Percentiles rank a stretch among this genome's conserved stretches.
phyloP scores from a whole-genome alignment of 2,888 invertebrate genomes.

The Lycaena phlaeas region DNA sequence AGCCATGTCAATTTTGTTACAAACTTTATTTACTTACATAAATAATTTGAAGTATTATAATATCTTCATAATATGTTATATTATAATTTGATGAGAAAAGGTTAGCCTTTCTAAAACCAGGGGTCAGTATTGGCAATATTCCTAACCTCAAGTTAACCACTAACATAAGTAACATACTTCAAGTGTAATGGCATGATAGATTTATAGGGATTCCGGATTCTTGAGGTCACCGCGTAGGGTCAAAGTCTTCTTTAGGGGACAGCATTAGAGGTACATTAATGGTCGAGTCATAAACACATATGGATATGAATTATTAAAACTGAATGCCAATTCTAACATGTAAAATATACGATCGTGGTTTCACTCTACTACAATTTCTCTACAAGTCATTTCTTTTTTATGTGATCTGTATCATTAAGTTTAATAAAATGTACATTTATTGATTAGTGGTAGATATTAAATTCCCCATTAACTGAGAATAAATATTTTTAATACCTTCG shows the following conservation, averaged over 20 bases:
- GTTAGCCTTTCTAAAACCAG: not conserved
- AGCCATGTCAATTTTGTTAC: too few relatives aligned
- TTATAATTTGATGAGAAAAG: not conserved
- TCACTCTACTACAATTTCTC: too few relatives aligned
- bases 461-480: too few relatives aligned
- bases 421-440: too few relatives aligned
- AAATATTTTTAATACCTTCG: too few relatives aligned
- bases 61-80: not conserved
- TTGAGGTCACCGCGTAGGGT: not conserved
- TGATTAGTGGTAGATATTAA: too few relatives aligned
- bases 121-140: not conserved
- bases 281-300: too few relatives aligned
- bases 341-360: too few relatives aligned
- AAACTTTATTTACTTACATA: not conserved
- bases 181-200: conserved; percentile 2
- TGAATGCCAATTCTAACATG: too few relatives aligned
- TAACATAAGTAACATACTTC: conserved; percentile 1
- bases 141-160: not conserved
- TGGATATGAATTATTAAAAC: too few relatives aligned
- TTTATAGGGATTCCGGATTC: not conserved
- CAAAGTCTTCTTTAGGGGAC: not conserved
- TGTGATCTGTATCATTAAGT: too few relatives aligned
- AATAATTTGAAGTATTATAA: not conserved
- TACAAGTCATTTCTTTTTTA: too few relatives aligned
- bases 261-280: not conserved